Conservation (phyloP, 1,140 invertebrate genomes). For the Stenopsyche tienmushanensis region DNA sequence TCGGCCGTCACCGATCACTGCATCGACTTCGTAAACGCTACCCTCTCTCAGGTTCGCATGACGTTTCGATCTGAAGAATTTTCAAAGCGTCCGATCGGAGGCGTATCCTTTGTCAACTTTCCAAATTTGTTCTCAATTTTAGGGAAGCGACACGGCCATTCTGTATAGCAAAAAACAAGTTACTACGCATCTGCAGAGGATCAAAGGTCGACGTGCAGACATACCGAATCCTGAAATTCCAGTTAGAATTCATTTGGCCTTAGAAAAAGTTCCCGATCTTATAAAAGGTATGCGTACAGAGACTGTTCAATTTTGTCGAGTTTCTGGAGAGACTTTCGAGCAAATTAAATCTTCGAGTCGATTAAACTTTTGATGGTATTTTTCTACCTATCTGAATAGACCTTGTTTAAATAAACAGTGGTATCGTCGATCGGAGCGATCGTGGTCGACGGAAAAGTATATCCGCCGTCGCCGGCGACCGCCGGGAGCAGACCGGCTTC, state of each 20-base stretch:
- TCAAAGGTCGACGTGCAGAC: constrained; percentile 76
- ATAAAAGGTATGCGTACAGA: constrained; percentile 68
- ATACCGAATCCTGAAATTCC: constrained; percentile 84
- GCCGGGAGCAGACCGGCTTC: constrained; percentile 52
- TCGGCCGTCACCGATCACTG: constrained; percentile 84
- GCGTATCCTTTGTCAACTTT: too few relatives aligned
- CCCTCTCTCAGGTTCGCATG: constrained; percentile 60
- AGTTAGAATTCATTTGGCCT: constrained; percentile 71
- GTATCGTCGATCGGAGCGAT: constrained; percentile 72
- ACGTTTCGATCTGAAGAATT: background rate
- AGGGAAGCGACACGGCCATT: constrained; percentile 80
- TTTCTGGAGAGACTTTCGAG: too few relatives aligned
- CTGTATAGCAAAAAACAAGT: constrained; percentile 80
- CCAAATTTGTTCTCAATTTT: constrained; percentile 1
- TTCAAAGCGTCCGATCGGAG: background rate
- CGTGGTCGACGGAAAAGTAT: constrained; percentile 72
- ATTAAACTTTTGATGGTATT: too few relatives aligned
- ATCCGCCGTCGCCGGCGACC: constrained; percentile 52
- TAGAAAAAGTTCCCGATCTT: constrained; percentile 76
- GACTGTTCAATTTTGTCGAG: too few relatives aligned
- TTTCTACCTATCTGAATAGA: too few relatives aligned
- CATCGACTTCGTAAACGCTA: constrained; percentile 77
- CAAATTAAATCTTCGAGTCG: too few relatives aligned
- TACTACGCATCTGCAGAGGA: constrained; percentile 72
- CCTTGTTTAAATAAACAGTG: too few relatives aligned